These are phyloP conservation scores for Gallirallus australis DNA, from an alignment of 2,797 vertebrate genomes.

Conservation along the genomic window DNA sequence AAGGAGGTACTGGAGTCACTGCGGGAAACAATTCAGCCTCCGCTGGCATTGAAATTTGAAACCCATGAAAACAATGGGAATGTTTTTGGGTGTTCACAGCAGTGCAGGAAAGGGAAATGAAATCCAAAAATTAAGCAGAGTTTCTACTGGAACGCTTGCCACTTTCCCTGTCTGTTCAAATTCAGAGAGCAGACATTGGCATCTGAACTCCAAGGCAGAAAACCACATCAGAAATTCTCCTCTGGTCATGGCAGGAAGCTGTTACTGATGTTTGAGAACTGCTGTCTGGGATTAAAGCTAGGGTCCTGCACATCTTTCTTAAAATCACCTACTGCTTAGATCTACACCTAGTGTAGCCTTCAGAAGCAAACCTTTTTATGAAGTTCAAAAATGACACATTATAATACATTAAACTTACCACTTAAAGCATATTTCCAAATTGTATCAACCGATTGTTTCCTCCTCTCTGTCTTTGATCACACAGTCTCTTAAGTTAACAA, in stretches of 20 bases:
- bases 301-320: neutral
- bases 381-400: neutral
- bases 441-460: neutral
- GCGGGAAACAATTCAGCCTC: neutral
- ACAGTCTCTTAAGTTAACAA: neutral
- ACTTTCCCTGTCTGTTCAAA: accelerated
- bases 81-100: neutral
- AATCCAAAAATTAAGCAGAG: neutral
- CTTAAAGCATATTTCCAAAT: neutral
- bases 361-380: neutral
- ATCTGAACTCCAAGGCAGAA: neutral
- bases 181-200: neutral
- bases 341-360: neutral
- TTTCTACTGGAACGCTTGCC: neutral
- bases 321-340: neutral
- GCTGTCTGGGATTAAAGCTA: neutral
- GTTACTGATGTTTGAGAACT: neutral
- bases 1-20: neutral
- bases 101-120: constrained; percentile 9
- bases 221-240: constrained; percentile 2
- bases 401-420: neutral
- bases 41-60: neutral
- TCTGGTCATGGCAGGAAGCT: neutral
- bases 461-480: neutral
- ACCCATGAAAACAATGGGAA: neutral